These are phyloP conservation scores for Drosophila repletoides DNA, from an alignment of 1,140 invertebrate genomes.

Conservation along the genomic window DNA sequence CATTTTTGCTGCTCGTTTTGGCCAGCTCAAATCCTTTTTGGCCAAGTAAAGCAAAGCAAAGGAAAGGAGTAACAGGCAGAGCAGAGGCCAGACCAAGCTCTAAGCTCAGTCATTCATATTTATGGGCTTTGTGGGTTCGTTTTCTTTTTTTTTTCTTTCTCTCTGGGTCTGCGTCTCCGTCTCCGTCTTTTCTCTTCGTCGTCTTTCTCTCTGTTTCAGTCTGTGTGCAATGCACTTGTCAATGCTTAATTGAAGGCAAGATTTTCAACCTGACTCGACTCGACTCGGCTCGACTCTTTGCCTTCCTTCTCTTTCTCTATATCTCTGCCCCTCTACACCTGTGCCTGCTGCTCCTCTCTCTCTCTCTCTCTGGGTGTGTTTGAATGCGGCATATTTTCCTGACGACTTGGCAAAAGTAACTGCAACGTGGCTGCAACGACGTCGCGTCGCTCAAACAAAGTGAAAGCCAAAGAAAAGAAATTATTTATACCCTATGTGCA, in stretches of 20 bases:
- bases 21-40: constrained; percentile 43
- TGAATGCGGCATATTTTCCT: constrained; percentile 78
- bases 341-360: neutral
- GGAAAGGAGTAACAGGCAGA: constrained; percentile 40
- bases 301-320: constrained; percentile 37
- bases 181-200: neutral
- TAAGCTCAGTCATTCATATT: constrained; percentile 64
- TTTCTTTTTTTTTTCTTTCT: constrained; percentile 1
- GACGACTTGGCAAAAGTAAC: constrained; percentile 75
- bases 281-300: no score
- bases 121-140: constrained; percentile 63
- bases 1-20: constrained; percentile 31
- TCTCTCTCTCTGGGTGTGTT: neutral
- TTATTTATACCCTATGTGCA: constrained; percentile 44
- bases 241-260: constrained; percentile 82
- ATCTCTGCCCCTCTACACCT: constrained; percentile 22
- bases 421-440: constrained; percentile 45
- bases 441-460: constrained; percentile 65
- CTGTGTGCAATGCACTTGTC: constrained; percentile 79
- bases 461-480: constrained; percentile 77
- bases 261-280: no score
- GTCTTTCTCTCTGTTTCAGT: constrained; percentile 11
- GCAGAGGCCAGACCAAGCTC: constrained; percentile 1
- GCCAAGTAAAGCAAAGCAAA: no score
- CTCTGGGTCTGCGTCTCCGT: constrained; percentile 26